These are phyloP conservation scores for Spheniscus humboldti DNA, from an alignment of 2,797 vertebrate genomes.

Conservation along the genomic window DNA sequence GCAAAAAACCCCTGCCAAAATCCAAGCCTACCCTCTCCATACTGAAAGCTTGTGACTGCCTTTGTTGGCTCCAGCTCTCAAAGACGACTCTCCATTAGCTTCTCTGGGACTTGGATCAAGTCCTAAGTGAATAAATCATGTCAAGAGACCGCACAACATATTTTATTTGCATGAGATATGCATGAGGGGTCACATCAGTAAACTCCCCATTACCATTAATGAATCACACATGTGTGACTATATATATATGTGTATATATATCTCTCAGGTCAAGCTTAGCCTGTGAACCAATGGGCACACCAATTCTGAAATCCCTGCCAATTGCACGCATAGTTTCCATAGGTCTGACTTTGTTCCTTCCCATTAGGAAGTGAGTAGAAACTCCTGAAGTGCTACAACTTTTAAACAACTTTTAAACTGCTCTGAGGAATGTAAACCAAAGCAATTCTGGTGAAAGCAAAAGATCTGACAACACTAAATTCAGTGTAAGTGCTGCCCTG, in stretches of 20 bases:
- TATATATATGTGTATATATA: neutral
- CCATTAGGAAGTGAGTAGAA: neutral
- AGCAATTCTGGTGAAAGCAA: neutral
- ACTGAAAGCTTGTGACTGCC: neutral
- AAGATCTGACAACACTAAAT: neutral
- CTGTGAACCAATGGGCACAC: neutral
- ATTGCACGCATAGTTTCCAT: neutral
- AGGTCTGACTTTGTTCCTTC: neutral
- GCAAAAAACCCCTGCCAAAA: neutral
- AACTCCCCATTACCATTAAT: neutral
- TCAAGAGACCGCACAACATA: neutral
- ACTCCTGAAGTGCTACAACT: neutral
- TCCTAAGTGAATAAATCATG: conserved; percentile 19
- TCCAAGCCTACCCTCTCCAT: neutral
- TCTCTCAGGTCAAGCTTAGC: neutral
- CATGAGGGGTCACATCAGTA: conserved; percentile 13
- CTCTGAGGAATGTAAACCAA: neutral
- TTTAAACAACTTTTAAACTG: neutral
- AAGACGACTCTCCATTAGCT: neutral
- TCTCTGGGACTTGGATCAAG: neutral
- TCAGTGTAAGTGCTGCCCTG: neutral
- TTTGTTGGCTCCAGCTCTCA: neutral
- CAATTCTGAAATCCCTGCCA: neutral
- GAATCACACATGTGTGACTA: neutral
- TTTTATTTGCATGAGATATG: conserved; percentile 38